Percentiles rank a stretch among this genome's conserved stretches.
phyloP scores from a whole-genome alignment of 2,113 vertebrate genomes.

The Helogale parvula region DNA sequence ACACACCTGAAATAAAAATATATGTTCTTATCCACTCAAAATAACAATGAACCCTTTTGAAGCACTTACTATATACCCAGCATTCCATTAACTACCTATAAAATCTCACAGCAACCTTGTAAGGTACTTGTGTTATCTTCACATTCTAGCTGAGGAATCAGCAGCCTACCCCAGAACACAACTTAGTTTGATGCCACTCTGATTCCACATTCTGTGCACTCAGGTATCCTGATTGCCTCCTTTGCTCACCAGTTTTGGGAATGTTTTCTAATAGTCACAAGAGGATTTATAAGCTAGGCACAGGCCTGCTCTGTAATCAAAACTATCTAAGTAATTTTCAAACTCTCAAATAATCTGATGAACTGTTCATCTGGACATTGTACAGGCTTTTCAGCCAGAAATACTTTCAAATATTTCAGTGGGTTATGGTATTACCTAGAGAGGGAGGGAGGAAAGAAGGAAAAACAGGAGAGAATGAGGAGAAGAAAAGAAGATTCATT shows the following conservation, averaged over 20 bases:
- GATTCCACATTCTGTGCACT: neutral
- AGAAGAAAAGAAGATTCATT: neutral
- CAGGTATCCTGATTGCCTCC: neutral
- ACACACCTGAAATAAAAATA: neutral
- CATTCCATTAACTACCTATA: neutral
- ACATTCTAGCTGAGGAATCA: neutral
- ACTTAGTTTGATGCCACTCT: neutral
- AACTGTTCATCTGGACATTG: neutral
- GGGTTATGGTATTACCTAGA: neutral
- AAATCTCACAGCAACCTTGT: neutral
- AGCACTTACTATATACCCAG: neutral
- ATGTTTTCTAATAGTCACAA: neutral
- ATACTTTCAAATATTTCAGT: neutral
- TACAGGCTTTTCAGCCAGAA: neutral
- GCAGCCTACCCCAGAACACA: neutral
- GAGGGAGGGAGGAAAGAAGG: neutral
- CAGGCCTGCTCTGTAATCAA: neutral
- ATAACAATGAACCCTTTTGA: neutral
- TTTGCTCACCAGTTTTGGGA: neutral
- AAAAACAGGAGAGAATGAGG: neutral
- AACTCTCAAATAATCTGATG: constrained; percentile 9
- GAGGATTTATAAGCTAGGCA: neutral
- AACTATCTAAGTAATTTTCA: constrained; percentile 30
- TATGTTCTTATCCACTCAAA: neutral
- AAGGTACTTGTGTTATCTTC: neutral